These are phyloP conservation scores for Gila robusta DNA, from an alignment of 2,797 vertebrate species.

Conservation along the genomic window DNA sequence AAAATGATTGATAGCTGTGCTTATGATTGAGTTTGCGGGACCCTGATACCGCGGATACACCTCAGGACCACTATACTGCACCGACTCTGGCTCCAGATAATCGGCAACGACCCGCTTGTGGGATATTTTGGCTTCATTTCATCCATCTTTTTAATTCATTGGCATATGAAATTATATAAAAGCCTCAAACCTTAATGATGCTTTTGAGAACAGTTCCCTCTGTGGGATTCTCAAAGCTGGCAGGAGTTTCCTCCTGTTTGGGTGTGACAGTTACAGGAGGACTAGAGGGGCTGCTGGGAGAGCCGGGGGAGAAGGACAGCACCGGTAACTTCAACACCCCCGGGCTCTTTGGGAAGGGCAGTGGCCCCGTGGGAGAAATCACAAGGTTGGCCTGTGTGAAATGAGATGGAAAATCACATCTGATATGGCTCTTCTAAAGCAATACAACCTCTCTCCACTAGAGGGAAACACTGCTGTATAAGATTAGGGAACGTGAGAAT, in stretches of 20 bases:
- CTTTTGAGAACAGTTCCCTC: slow-evolving; percentile 73
- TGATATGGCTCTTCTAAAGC: background rate
- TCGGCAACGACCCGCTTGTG: background rate
- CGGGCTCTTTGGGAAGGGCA: slow-evolving; percentile 73
- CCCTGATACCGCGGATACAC: background rate
- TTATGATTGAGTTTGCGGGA: background rate
- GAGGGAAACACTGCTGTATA: slow-evolving; percentile 47
- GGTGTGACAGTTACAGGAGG: slow-evolving; percentile 33
- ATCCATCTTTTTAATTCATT: background rate
- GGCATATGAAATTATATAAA: background rate
- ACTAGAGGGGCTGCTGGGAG: slow-evolving; percentile 49
- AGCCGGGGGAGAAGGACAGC: slow-evolving; percentile 58
- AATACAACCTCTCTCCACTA: slow-evolving; percentile 54
- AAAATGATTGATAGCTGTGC: background rate
- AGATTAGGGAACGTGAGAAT: background rate
- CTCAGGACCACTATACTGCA: background rate
- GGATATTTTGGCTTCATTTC: background rate
- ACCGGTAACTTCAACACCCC: slow-evolving; percentile 66
- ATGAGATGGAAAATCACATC: slow-evolving; percentile 4
- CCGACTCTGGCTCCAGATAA: background rate
- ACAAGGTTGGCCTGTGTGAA: slow-evolving; percentile 72
- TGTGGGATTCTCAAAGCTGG: slow-evolving; percentile 74
- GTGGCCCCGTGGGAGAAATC: slow-evolving; percentile 66
- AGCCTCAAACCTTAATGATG: slow-evolving; percentile 73
- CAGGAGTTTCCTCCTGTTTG: slow-evolving; percentile 68